phyloP scores from a whole-genome alignment of 2,888 invertebrate genomes.

The Drosophila mercatorum region DNA sequence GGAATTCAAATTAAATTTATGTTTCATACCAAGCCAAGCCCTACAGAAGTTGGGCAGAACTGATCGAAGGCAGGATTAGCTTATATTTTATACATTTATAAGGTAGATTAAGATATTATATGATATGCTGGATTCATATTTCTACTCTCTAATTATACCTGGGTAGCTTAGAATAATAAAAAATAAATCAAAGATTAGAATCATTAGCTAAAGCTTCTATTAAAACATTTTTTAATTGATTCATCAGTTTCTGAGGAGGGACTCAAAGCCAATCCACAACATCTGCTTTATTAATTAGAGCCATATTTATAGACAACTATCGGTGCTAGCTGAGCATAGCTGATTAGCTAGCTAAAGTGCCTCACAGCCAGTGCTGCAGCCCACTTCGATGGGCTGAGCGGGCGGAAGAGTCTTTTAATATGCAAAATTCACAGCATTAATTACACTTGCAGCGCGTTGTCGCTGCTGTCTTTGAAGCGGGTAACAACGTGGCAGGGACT shows the following conservation, averaged over 20 bases:
- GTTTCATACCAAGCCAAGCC: background rate
- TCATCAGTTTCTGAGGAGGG: too few relatives aligned
- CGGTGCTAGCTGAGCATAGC: background rate
- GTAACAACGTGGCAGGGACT: slow-evolving; percentile 66
- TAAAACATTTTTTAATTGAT: too few relatives aligned
- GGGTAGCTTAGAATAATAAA: too few relatives aligned
- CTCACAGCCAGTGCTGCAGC: slow-evolving; percentile 8
- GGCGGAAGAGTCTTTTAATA: slow-evolving; percentile 62
- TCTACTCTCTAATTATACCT: too few relatives aligned
- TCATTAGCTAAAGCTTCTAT: too few relatives aligned
- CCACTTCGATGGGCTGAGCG: slow-evolving; percentile 29
- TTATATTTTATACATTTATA: too few relatives aligned
- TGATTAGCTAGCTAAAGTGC: slow-evolving; percentile 22
- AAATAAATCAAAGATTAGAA: too few relatives aligned
- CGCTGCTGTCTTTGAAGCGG: slow-evolving; percentile 72
- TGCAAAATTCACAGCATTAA: slow-evolving; percentile 78
- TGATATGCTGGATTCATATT: too few relatives aligned
- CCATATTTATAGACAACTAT: background rate
- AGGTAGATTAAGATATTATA: too few relatives aligned
- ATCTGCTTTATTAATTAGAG: too few relatives aligned
- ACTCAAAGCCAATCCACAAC: too few relatives aligned
- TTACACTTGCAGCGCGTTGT: slow-evolving; percentile 73
- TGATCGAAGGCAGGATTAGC: background rate
- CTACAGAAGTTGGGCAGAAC: background rate
- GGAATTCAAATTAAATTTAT: slow-evolving; percentile 6